Evolutionary conservation across 1,140 invertebrate species (phyloP), one percentile per base, ranked within the genome.

Genomic region (Drosophila burlai): DNA sequence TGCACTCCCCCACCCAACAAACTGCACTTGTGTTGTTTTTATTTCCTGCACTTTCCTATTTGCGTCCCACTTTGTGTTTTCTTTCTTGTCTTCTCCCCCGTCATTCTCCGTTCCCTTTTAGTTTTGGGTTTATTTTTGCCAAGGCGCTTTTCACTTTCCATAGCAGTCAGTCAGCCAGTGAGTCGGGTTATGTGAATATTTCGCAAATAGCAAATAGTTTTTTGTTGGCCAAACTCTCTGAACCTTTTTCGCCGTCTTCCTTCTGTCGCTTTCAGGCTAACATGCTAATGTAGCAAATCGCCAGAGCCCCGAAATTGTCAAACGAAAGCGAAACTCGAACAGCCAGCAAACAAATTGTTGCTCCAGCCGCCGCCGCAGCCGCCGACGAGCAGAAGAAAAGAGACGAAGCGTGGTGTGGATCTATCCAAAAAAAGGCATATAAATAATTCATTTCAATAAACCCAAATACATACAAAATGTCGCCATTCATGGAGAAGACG

Each of bases 401-500:
- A 36, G 21, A 16, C 49, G 34, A 57, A 40, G 46, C 50, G 73
- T 49, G 65, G 45, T 52, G 50, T 52, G 29, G 50, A 52, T 34
- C 34, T 34, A 54, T 24, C n/a, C 21, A 36, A 24, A 61, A 64
- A 54, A 34, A 15, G 31, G 18, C 24, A 60, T 46, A 71, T 59
- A 71, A 62, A 34, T 59, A 83, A 61, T 47, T 47, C 43, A 71
- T 59, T 46, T 13, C 9, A 61, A 76, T 40, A 55, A 67, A 36
- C 38, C 26, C 26, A 69, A 81, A 62, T 64, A 50, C 52, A 72
- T 24, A 59, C 36, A 76, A 57, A 78, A 92, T 92, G 91, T 89
- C 91, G 71, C 91, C 91, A 47, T 77, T 91, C 69, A 72, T 89
- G 81, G 86, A 92, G 63, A 92, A 91, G 77, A 79, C 66, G 68